Conservation (phyloP, 37 sponge, comb jelly and placozoan species). For the Hexactinellida sp. region DNA sequence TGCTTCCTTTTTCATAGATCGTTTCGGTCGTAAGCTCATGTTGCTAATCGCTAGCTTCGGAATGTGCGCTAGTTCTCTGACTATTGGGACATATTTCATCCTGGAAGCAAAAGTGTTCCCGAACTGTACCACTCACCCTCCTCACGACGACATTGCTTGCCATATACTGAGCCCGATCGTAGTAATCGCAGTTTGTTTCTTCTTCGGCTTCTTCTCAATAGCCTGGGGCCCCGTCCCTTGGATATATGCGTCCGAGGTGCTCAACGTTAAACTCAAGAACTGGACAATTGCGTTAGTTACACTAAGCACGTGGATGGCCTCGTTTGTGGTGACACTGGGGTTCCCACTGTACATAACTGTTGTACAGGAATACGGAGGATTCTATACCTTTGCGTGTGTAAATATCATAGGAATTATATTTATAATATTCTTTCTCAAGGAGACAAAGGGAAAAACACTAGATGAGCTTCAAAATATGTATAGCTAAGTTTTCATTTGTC, state of each 20-base stretch:
- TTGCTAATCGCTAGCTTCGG: not conserved
- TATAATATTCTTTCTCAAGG: not conserved
- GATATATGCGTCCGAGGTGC: not conserved
- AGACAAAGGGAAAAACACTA: not conserved
- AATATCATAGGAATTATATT: not conserved
- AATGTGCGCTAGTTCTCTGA: not conserved
- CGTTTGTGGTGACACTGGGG: not conserved
- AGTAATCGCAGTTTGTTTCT: not conserved
- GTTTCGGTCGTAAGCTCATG: not conserved
- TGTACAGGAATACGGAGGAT: slow-evolving; percentile 4
- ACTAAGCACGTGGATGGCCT: not conserved
- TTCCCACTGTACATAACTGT: not conserved
- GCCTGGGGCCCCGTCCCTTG: not conserved
- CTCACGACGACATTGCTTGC: not conserved
- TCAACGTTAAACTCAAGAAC: not conserved
- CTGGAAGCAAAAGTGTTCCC: not conserved
- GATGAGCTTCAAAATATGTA: not conserved
- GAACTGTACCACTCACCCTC: not conserved
- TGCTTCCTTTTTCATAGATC: not conserved
- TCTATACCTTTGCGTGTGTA: not conserved
- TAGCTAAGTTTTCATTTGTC: too few species aligned
- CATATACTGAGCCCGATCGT: not conserved
- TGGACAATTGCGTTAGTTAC: not conserved
- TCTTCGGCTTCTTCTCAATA: not conserved
- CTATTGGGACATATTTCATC: not conserved